Base-by-base conservation (phyloP, 1,140 invertebrate genomes). In the Sycophaga agraensis region DNA sequence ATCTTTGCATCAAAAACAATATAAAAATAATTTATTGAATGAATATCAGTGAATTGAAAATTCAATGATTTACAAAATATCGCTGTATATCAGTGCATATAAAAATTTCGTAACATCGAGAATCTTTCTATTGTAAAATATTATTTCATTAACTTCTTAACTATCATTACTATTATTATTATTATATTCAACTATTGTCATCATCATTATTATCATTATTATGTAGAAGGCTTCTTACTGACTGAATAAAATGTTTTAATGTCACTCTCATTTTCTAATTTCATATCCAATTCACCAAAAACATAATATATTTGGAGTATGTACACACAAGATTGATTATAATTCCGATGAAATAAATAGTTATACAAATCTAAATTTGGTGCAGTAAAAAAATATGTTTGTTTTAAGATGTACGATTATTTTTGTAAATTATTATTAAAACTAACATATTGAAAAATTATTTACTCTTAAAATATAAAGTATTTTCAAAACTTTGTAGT, bases 221-320 rank as follows among this genome's bases (percentile, higher is more conserved):
- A 70, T 79, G 76, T 80, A 80, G 77, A 77, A 78, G 71, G 73
- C 78, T 78, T 80, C 76, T 80, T 79, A 80, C 75, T 78, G 77
- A 80, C 76, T 79, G 77, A 80, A 80, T 80, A 80, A 80, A 79
- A 80, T 78, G 76, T 80, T 80, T 79, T 78, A 69, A 71, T 72
- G 68, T 74, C 68, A 61, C 63, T 12, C 42, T 4, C 37, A 12
- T 56, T 40, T 28, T 24, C 31, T 54, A 42, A 5, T 54, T 54
- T 42, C 7, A 39, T 12, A 2, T 12, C 3, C n/a, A n/a, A 34
- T 34, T 34, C 31, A 34, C 5, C 31, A 34, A 34, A 6, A 11
- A 34, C 11, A 6, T 34, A 34, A 34, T 34, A 6, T 34, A n/a
- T n/a, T n/a, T n/a, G n/a, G n/a, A n/a, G n/a, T n/a, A n/a, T n/a